Evolutionary conservation across 2,113 vertebrate genomes (phyloP), one percentile per base, ranked within the genome.

Genomic region (Hydrochoerus hydrochaeris): DNA sequence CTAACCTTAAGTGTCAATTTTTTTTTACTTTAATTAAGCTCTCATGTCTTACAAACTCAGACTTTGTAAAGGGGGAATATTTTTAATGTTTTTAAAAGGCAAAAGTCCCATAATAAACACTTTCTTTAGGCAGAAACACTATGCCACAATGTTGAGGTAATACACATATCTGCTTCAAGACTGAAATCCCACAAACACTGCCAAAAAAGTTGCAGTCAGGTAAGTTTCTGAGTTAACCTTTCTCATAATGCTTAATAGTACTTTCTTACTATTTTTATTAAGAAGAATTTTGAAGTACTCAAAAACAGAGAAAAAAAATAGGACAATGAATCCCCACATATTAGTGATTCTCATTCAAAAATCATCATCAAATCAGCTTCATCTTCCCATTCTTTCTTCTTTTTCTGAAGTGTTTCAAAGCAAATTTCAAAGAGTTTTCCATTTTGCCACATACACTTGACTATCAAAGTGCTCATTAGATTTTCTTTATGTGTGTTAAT

Each of bases 21-120:
- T 54, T 78, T 86, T 83, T 87, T 78, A 75, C 32, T 94, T 90
- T 95, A 97, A 97, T 91, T 73, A 93, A n/a, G 94, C 62, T 22
- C 1, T 49, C 54, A 3, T 67, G 71, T 49, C 46, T 49, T 82
- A 73, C 75, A 97, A 95, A 87, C 41, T 11, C 44, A 19, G 22
- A 38, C 24, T 73, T 78, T 65, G 32, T 81, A 87, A 93, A 95
- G 57, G 38, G 24, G 41, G 94, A 52, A 67, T 49, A 85, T 83
- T 92, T 86, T 92, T 38, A 26, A 85, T 83, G n/a, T 92, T 96
- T 85, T 90, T 60, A 41, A 22, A 93, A 65, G 41, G 58, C 19
- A 91, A 86, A 77, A 52, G 80, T 46, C 81, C 32, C 73, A 85
- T 0, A 78, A 85, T 0, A 78, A 96, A 95, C 58, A 71, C 20